These are phyloP conservation scores for Capromys pilorides DNA, from an alignment of 2,797 vertebrate species.

Conservation along the genomic window DNA sequence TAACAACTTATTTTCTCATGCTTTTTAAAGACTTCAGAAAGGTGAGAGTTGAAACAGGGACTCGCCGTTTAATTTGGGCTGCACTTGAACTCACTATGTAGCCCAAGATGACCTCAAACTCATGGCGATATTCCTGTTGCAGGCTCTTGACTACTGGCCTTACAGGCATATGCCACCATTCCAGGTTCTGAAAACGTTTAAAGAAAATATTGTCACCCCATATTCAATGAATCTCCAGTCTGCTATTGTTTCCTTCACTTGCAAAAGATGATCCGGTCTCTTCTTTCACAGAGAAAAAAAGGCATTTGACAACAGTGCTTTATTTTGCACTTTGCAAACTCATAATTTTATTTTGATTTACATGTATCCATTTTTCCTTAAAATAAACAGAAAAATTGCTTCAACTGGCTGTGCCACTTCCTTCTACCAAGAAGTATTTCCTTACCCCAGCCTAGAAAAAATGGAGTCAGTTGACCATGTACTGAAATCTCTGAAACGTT, in stretches of 20 bases:
- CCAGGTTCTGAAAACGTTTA: background rate
- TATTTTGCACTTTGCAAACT: background rate
- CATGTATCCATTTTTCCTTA: background rate
- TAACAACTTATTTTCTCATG: background rate
- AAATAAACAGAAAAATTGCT: background rate
- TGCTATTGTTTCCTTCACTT: background rate
- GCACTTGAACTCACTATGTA: background rate
- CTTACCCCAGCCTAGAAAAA: background rate
- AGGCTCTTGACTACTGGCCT: too few relatives aligned
- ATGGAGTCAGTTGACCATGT: background rate
- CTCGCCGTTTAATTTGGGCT: background rate
- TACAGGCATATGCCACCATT: too few relatives aligned
- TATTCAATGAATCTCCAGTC: background rate
- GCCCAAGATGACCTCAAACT: too few relatives aligned
- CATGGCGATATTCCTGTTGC: too few relatives aligned
- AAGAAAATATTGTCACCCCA: background rate
- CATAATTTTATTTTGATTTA: background rate
- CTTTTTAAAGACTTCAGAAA: background rate
- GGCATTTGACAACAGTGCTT: background rate
- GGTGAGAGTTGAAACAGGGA: background rate
- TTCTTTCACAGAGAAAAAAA: background rate
- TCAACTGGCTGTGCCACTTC: background rate
- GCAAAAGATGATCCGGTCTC: background rate
- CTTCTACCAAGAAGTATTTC: background rate
- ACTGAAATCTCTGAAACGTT: background rate